These are phyloP conservation scores for Amblyjoppa proteus DNA, from an alignment of 2,888 invertebrate species.

Conservation along the genomic window DNA sequence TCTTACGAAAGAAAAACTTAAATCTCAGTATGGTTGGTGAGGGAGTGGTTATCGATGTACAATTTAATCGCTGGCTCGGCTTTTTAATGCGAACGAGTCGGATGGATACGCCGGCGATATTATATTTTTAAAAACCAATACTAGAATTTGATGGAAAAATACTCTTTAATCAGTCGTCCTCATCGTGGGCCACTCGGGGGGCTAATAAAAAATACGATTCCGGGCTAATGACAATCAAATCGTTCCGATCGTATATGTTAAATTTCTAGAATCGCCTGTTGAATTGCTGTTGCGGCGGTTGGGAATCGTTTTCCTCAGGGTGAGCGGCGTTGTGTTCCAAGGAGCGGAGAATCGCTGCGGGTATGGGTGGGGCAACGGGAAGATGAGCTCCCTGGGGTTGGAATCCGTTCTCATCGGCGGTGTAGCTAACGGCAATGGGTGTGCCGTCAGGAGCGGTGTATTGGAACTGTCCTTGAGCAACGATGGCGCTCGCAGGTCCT, in stretches of 20 bases:
- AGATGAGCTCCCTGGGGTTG: conserved; percentile 70
- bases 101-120: neutral
- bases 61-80: neutral
- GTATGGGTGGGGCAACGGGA: conserved; percentile 66
- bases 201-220: neutral
- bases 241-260: neutral
- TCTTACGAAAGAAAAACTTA: conserved; percentile 18
- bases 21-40: neutral
- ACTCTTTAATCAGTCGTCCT: conserved; percentile 48
- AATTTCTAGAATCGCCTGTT: conserved; percentile 35
- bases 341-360: conserved; percentile 66
- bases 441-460: conserved; percentile 66
- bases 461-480: conserved; percentile 60
- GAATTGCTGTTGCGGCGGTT: conserved; percentile 23
- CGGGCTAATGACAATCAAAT: conserved; percentile 13
- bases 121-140: neutral
- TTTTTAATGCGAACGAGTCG: no score
- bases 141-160: conserved; percentile 39
- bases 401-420: conserved; percentile 71
- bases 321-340: conserved; percentile 66
- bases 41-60: neutral
- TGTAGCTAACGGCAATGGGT: conserved; percentile 51
- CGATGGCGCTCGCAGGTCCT: conserved; percentile 56
- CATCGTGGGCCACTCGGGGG: neutral
- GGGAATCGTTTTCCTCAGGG: conserved; percentile 52